Evolutionary conservation across 92 coral and sea anemone genomes (phyloP).

Genomic region (Epizoanthus ramosus): DNA sequence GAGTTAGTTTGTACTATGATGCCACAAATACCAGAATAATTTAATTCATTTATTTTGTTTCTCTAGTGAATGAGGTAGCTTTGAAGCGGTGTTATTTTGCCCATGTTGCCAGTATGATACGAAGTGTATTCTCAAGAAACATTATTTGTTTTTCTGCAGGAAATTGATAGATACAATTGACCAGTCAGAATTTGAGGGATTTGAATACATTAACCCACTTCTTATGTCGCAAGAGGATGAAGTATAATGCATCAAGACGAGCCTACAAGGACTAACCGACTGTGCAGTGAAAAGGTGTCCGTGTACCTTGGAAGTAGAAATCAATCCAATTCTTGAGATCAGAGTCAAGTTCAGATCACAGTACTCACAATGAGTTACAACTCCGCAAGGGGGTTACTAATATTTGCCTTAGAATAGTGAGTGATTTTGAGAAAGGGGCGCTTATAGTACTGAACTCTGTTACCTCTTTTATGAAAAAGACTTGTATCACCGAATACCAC

Average conservation of each 20-base stretch:
- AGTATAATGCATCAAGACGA: conserved; percentile 51
- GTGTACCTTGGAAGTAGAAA: no score
- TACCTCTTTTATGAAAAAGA: no score
- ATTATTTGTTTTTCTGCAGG: conserved; percentile 49
- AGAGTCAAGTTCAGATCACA: neutral
- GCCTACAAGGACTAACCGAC: neutral
- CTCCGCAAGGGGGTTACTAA: no score
- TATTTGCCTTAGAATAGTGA: no score
- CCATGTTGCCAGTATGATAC: no score
- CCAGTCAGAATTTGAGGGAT: conserved; percentile 98
- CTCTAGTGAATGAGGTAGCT: no score
- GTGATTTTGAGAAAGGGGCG: no score
- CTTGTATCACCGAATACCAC: no score
- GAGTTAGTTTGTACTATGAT: neutral
- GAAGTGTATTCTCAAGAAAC: neutral
- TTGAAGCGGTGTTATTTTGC: no score
- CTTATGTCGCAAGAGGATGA: conserved; percentile 95
- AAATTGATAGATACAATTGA: conserved; percentile 94
- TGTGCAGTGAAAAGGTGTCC: neutral
- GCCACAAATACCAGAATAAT: neutral
- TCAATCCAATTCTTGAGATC: no score
- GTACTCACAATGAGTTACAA: neutral
- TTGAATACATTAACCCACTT: conserved; percentile 96
- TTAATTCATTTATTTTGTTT: neutral
- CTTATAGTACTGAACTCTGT: no score